Percentiles rank a stretch among this genome's conserved stretches.
These are phyloP conservation scores for Gallirallus australis DNA, from an alignment of 2,797 vertebrate genomes.

Conservation along the genomic window DNA sequence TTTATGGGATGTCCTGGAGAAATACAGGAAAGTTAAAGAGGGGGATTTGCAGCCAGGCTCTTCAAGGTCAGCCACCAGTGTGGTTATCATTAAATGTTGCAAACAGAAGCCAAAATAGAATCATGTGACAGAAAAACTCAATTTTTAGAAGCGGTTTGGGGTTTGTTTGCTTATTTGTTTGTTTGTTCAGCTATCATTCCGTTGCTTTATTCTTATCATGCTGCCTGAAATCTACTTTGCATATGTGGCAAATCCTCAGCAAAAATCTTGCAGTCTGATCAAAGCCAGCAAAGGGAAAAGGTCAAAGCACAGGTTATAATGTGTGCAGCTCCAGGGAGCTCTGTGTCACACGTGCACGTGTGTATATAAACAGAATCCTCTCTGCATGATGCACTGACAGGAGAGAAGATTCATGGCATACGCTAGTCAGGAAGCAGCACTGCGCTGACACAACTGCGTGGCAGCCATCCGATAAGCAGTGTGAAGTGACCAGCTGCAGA, in stretches of 20 bases:
- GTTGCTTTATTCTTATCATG: background rate
- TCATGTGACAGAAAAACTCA: background rate
- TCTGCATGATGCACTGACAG: background rate
- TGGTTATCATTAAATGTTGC: background rate
- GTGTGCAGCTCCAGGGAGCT: background rate
- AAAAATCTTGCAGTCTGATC: background rate
- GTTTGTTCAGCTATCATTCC: background rate
- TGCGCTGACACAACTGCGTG: background rate
- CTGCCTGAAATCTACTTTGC: background rate
- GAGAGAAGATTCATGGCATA: slow-evolving; percentile 10
- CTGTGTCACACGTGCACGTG: background rate
- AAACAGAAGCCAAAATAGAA: background rate
- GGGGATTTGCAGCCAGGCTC: background rate
- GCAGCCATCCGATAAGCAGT: background rate
- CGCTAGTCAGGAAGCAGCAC: background rate
- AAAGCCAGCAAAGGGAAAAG: background rate
- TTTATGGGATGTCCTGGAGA: background rate
- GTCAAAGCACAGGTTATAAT: background rate
- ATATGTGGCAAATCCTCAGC: background rate
- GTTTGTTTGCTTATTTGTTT: background rate
- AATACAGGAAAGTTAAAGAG: background rate
- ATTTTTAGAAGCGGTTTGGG: background rate
- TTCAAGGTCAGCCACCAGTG: background rate
- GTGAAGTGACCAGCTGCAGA: background rate
- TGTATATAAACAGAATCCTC: background rate